Conservation (phyloP, 35 echinoderm and acorn worm genomes). For the Strongylocentrotus purpuratus region DNA sequence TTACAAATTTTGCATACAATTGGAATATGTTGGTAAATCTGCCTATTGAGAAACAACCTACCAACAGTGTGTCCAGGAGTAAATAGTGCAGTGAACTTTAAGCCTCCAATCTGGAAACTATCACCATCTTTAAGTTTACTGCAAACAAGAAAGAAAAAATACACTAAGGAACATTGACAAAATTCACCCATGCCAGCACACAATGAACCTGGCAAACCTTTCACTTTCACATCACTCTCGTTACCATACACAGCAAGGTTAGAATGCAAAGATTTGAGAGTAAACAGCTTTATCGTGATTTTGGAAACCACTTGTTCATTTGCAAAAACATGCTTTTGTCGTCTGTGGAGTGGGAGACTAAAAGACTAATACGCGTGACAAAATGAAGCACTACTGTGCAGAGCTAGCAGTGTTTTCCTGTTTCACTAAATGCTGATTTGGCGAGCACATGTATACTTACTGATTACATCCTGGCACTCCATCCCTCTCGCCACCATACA, state of each 20-base stretch:
- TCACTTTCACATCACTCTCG: neutral
- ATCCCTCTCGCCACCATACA: neutral
- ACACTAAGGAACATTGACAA: neutral
- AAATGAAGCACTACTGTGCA: too few relatives aligned
- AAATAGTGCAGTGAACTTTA: constrained; percentile 77
- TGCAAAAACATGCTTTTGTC: too few relatives aligned
- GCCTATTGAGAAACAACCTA: constrained; percentile 14
- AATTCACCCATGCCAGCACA: too few relatives aligned
- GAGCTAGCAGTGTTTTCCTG: too few relatives aligned
- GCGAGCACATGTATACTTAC: neutral
- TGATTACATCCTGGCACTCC: neutral
- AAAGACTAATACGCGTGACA: too few relatives aligned
- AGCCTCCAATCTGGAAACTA: constrained; percentile 62
- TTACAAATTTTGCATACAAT: too few relatives aligned
- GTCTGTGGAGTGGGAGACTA: too few relatives aligned
- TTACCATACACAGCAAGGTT: neutral
- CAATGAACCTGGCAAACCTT: too few relatives aligned
- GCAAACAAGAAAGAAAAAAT: neutral
- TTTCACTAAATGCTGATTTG: too few relatives aligned
- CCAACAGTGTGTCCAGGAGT: constrained; percentile 88
- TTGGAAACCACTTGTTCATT: too few relatives aligned
- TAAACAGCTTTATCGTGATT: too few relatives aligned
- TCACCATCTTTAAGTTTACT: constrained; percentile 78
- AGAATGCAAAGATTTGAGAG: neutral
- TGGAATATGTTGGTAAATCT: too few relatives aligned